Percentiles rank a stretch among this genome's conserved stretches.
These are phyloP conservation scores for Pristionchus maxplancki DNA, from an alignment of 2,888 invertebrate genomes.

Conservation along the genomic window DNA sequence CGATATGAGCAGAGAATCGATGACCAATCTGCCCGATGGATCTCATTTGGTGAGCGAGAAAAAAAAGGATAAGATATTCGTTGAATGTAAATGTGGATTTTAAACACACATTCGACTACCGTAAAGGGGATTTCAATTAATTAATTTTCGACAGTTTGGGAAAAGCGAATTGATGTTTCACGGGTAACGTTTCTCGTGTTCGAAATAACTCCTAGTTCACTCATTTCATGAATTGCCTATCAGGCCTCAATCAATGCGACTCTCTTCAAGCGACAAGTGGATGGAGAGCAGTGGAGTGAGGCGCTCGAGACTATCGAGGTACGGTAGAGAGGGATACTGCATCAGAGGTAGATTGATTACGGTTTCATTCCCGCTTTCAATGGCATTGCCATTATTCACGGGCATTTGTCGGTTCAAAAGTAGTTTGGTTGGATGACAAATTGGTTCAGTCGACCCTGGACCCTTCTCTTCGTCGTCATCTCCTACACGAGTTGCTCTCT, in stretches of 20 bases:
- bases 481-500: constrained; percentile 19
- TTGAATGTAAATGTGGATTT: too few relatives aligned
- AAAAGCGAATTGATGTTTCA: neutral
- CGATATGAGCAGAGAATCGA: constrained; percentile 50
- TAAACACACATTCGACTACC: too few relatives aligned
- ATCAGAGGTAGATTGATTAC: neutral
- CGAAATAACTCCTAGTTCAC: neutral
- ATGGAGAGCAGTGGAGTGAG: constrained; percentile 46
- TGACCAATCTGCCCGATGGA: constrained; percentile 45
- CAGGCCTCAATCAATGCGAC: constrained; percentile 50
- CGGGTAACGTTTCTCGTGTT: neutral
- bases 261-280: constrained; percentile 51
- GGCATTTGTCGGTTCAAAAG: neutral
- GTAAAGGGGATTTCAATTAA: too few relatives aligned
- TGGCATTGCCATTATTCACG: neutral
- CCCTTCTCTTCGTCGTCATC: constrained; percentile 33
- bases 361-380: neutral
- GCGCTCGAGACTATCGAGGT: constrained; percentile 47
- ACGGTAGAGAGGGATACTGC: neutral
- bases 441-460: constrained; percentile 20
- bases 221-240: neutral
- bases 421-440: too few relatives aligned
- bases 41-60: constrained; percentile 14
- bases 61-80: neutral
- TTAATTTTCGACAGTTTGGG: too few relatives aligned